Conservation (phyloP, 37 sponge, comb jelly and placozoan genomes). For the Agelas oroides region DNA sequence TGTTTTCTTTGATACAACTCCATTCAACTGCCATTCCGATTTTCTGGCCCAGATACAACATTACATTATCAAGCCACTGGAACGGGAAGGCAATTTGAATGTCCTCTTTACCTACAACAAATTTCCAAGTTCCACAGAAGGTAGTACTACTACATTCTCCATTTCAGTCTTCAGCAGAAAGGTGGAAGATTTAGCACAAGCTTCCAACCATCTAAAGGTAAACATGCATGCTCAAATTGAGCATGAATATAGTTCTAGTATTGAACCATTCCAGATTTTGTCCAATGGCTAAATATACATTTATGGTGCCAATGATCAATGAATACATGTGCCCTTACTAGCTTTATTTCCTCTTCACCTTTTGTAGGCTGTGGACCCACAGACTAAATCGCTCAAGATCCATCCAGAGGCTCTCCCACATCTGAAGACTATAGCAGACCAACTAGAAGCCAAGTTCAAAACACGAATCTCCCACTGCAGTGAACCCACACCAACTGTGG, state of each 20-base stretch:
- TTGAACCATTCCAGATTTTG: no score
- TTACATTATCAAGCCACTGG: background rate
- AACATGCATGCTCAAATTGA: no score
- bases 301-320: no score
- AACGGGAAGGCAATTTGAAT: background rate
- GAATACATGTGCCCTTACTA: no score
- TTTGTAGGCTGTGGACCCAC: no score
- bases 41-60: slow-evolving; percentile 20
- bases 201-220: background rate
- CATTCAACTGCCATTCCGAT: background rate
- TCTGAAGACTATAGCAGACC: background rate
- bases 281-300: no score
- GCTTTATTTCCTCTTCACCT: background rate
- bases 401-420: background rate
- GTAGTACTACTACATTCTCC: background rate
- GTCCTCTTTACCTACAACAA: background rate
- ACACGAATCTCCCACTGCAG: background rate
- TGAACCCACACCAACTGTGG: background rate
- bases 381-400: no score
- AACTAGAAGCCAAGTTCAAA: background rate
- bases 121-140: background rate
- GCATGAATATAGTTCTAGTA: no score
- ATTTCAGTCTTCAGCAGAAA: slow-evolving; percentile 12
- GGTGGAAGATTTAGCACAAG: background rate
- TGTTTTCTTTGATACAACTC: background rate